Base-by-base conservation (phyloP, 2,888 invertebrate species). In the Stenodera caucasica region DNA sequence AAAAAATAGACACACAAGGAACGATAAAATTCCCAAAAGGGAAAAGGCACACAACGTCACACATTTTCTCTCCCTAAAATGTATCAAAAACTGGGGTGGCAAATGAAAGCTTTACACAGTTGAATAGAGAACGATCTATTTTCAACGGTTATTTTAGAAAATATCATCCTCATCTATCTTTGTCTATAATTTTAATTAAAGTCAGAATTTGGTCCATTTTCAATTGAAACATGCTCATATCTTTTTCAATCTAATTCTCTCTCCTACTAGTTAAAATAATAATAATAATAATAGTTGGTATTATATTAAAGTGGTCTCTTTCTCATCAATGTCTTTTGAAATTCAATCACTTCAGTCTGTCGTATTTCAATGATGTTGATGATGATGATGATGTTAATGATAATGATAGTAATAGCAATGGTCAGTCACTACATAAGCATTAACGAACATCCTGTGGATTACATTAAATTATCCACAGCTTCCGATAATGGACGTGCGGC, bases 391-490 rank as follows among this genome's bases (percentile, higher is more conserved):
- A 9, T 18, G 37, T 18, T 40, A 40, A 40, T 40, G 37, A 40
- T 40, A 18, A 15, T 15, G 37, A 18, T 40, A 18, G 11, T 21
- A 45, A 21, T 45, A 21, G 45, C 15, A 7, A 45, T 45, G 21
- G 21, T 45, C 21, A 21, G 45, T 45, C 21, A 45, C 45, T 45
- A 21, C 5, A 45, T 45, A 45, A 45, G 45, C 45, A 45, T 45
- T 45, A 45, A 45, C 18, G 45, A 45, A 45, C 45, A 45, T 45
- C 45, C 45, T 35, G 45, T 45, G 64, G 58, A 65, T 64, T 57
- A 55, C 60, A 59, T 64, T 61, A 63, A 67, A 67, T 67, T 67
- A 67, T 63, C 60, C 59, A 37, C 60, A 56, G 63, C 58, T 63
- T 57, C 64, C 61, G 60, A 55, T 67, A 67, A 67, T 67, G 67